These are phyloP conservation scores for Lasioglossum marginatum DNA, from an alignment of 2,888 invertebrate genomes.

Conservation along the genomic window DNA sequence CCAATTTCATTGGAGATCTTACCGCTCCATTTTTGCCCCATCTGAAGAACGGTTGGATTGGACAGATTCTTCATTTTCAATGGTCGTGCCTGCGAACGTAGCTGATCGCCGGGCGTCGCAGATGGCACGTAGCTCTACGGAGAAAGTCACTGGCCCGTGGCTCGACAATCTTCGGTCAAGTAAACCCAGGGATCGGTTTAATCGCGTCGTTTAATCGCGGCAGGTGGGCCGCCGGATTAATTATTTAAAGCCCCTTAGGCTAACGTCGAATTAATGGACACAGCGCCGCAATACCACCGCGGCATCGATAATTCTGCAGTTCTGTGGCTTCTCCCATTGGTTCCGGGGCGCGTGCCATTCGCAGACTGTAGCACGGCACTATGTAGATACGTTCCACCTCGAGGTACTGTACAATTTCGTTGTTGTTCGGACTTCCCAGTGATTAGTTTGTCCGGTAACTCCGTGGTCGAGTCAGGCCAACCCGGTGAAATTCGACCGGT, in stretches of 20 bases:
- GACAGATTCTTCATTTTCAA: background rate
- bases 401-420: background rate
- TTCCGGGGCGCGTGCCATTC: constrained; percentile 62
- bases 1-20: background rate
- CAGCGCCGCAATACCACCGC: constrained; percentile 76
- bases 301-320: constrained; percentile 79
- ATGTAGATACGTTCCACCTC: background rate
- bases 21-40: background rate
- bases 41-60: background rate
- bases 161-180: constrained; percentile 60
- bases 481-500: background rate
- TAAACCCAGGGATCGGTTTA: constrained; percentile 62
- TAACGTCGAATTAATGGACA: constrained; percentile 80
- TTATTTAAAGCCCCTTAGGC: constrained; percentile 79
- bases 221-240: constrained; percentile 74
- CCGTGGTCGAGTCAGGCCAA: background rate
- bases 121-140: constrained; percentile 14
- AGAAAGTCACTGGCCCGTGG: constrained; percentile 48
- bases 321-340: constrained; percentile 70
- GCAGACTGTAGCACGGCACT: constrained; percentile 28
- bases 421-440: constrained; percentile 14
- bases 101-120: background rate
- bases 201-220: constrained; percentile 72
- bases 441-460: constrained; percentile 21
- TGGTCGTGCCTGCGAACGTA: background rate